Evolutionary conservation across 1,140 invertebrate species (phyloP).

Genomic region (Sesamia nonagrioides): DNA sequence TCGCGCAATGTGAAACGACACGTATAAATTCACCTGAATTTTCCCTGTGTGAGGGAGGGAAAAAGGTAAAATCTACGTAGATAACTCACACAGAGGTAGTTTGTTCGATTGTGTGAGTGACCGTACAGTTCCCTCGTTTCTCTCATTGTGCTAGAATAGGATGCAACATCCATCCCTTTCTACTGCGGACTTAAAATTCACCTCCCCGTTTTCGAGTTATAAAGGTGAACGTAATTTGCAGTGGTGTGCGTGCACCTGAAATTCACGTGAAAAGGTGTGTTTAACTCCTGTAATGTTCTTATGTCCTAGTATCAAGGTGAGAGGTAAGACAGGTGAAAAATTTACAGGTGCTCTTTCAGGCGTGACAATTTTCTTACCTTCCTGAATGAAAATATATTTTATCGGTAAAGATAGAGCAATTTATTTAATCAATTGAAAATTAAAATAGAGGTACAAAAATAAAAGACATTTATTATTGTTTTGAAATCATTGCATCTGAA

Average conservation of each 20-base stretch:
- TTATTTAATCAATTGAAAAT: background rate
- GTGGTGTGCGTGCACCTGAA: slow-evolving; percentile 60
- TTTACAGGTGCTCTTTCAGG: slow-evolving; percentile 64
- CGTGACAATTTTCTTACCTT: slow-evolving; percentile 42
- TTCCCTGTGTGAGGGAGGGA: background rate
- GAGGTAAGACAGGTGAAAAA: slow-evolving; percentile 79
- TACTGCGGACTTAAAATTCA: background rate
- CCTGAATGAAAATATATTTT: background rate
- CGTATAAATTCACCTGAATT: slow-evolving; percentile 14
- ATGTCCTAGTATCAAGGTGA: slow-evolving; percentile 78
- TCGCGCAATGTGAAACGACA: background rate
- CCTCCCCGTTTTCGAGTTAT: slow-evolving; percentile 15
- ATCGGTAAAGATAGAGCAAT: background rate
- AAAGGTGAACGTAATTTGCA: slow-evolving; percentile 21
- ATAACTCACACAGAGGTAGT: background rate
- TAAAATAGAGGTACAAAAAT: background rate
- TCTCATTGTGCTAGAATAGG: slow-evolving; percentile 29
- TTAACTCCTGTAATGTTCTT: slow-evolving; percentile 64
- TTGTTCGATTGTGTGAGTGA: background rate
- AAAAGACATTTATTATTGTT: too few species aligned
- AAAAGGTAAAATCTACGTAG: background rate
- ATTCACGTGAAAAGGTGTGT: slow-evolving; percentile 62
- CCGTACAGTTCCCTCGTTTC: background rate
- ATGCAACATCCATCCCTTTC: background rate
- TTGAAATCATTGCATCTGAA: too few species aligned